Evolutionary conservation across 2,888 invertebrate genomes (phyloP).

Genomic region (Calameuta pallipes): DNA sequence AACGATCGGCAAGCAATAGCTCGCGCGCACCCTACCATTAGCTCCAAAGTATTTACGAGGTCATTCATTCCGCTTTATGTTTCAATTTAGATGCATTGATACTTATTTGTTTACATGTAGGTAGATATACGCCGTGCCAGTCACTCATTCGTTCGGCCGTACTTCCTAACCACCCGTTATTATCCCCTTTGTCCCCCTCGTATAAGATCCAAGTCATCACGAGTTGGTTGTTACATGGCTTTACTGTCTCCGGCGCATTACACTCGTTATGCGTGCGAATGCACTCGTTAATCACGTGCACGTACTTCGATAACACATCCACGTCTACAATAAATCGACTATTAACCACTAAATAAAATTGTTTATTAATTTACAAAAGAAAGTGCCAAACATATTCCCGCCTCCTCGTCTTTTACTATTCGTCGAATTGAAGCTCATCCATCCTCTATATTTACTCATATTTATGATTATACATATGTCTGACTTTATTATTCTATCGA

Average conservation of each 20-base stretch:
- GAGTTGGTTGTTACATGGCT: slow-evolving; percentile 22
- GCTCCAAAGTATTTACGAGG: slow-evolving; percentile 61
- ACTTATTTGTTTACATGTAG: slow-evolving; percentile 63
- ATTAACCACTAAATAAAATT: background rate
- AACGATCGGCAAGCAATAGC: slow-evolving; percentile 60
- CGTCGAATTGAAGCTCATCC: background rate
- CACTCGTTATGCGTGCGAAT: too few species aligned
- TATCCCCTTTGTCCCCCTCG: slow-evolving; percentile 43
- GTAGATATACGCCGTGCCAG: slow-evolving; percentile 45
- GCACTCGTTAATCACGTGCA: background rate
- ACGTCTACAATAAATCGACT: background rate
- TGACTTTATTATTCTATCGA: background rate
- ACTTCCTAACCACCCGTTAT: slow-evolving; percentile 54
- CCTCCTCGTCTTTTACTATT: background rate
- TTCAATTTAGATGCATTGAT: slow-evolving; percentile 66
- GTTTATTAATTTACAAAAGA: slow-evolving; percentile 2
- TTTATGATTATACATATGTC: background rate
- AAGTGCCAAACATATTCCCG: background rate
- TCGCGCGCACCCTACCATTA: slow-evolving; percentile 64
- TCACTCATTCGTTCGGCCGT: slow-evolving; percentile 44
- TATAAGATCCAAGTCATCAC: background rate
- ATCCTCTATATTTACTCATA: background rate
- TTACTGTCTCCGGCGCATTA: slow-evolving; percentile 4
- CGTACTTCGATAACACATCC: background rate
- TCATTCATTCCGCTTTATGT: slow-evolving; percentile 63